Conservation (phyloP, 1,140 invertebrate species). For the Homalodisca vitripennis region DNA sequence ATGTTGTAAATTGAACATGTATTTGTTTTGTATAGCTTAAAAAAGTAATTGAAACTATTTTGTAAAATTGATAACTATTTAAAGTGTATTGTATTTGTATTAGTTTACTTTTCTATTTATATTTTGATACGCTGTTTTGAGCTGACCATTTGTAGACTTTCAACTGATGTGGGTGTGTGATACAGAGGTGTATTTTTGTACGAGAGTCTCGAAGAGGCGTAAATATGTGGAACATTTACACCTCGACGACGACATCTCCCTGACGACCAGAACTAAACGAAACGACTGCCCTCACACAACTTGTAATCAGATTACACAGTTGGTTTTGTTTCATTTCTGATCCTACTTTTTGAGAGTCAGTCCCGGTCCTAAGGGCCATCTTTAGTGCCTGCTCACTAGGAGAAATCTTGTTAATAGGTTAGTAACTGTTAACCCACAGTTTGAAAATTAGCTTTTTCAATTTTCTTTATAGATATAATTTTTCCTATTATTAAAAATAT, state of each 20-base stretch:
- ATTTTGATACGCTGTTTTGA: constrained; percentile 13
- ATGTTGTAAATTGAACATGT: neutral
- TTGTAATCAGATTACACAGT: too few relatives aligned
- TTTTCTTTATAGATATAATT: neutral
- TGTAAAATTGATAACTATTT: neutral
- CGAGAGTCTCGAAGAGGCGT: neutral
- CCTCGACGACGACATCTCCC: neutral
- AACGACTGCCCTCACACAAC: constrained; percentile 4
- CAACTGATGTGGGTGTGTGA: neutral
- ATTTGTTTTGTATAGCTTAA: neutral
- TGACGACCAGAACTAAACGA: neutral
- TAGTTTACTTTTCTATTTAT: constrained; percentile 24
- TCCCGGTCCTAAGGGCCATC: neutral
- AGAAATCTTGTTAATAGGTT: constrained; percentile 9
- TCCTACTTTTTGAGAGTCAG: constrained; percentile 21
- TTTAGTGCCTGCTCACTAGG: constrained; percentile 19
- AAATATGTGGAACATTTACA: constrained; percentile 18
- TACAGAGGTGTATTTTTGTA: neutral
- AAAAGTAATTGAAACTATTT: neutral
- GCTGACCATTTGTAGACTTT: neutral
- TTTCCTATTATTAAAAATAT: neutral
- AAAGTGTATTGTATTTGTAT: neutral
- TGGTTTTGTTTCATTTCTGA: constrained; percentile 9
- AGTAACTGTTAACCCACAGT: constrained; percentile 9
- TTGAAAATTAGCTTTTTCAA: neutral